Evolutionary conservation across 2,113 vertebrate genomes (phyloP).

Genomic region (Pontoporia blainvillei): DNA sequence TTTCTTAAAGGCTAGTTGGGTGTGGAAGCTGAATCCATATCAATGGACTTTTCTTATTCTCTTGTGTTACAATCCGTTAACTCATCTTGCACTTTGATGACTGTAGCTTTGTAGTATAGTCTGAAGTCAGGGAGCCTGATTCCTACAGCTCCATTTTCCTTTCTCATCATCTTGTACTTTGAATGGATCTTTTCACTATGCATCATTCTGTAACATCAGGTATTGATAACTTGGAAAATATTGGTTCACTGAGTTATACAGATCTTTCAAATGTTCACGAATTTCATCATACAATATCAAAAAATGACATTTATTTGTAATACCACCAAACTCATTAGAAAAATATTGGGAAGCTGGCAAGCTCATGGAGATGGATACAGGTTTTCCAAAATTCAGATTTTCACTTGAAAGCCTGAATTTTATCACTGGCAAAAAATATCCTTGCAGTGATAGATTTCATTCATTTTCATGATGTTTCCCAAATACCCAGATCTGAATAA

Average conservation of each 20-base stretch:
- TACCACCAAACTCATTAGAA: neutral
- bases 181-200: neutral
- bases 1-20: neutral
- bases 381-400: slow-evolving; percentile 8
- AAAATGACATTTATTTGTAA: neutral
- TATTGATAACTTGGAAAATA: neutral
- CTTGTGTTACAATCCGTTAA: neutral
- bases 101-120: neutral
- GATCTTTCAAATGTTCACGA: neutral
- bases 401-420: neutral
- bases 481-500: neutral
- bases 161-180: neutral
- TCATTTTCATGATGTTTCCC: neutral
- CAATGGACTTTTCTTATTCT: neutral
- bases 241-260: neutral
- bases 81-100: neutral
- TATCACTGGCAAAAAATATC: neutral
- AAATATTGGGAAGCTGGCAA: neutral
- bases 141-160: neutral
- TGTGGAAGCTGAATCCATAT: neutral
- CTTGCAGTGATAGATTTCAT: neutral
- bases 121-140: neutral
- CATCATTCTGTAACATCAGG: neutral
- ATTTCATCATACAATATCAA: neutral
- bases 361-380: neutral